Base-by-base conservation (phyloP, 2,888 invertebrate species). In the Rhagonycha fulva region DNA sequence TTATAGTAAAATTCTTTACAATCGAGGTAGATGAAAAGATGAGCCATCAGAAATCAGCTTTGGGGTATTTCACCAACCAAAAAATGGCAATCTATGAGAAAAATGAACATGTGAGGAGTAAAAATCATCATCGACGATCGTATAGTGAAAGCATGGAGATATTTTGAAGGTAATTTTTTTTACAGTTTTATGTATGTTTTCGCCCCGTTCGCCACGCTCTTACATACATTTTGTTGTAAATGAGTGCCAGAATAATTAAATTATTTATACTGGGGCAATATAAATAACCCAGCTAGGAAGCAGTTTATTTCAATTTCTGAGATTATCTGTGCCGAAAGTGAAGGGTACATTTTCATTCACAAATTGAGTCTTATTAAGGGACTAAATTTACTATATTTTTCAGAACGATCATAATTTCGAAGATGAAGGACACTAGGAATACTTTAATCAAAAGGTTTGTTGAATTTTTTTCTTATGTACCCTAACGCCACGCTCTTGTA, bases 191-290 rank as follows among this genome's bases (percentile, higher is more conserved):
- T 99, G 99, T 99, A 86, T 99, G 99, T 83, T 92, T 99, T 87
- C 99, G 99, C 90, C 91, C 99, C 84, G n/a, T 96, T 98, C 99
- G 99, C 91, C 99, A 99, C 88, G 99, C 99, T 81, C 94, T 99
- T 84, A 98, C 99, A 7, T n/a, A n/a, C n/a, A 47, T n/a, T n/a
- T 47, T 47, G 47, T 47, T 7, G n/a, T n/a, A 47, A 47, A 47
- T 9, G 47, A 47, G 47, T 47, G 47, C 47, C 47, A 47, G n/a
- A 9, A 32, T 19, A 19, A 19, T 2, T 19, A 12, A n/a, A 12
- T 32, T 4, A 32, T 12, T 32, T 32, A 32, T 32, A 5, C 5
- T 4, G n/a, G 32, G 84, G 75, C 75, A 84, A 68, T 85, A 67
- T 76, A 79, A 83, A 79, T 76, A 63, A 83, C 85, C 68, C 85